Base-by-base conservation (phyloP, 2,888 invertebrate species). In the Malthinus seriepunctatus region DNA sequence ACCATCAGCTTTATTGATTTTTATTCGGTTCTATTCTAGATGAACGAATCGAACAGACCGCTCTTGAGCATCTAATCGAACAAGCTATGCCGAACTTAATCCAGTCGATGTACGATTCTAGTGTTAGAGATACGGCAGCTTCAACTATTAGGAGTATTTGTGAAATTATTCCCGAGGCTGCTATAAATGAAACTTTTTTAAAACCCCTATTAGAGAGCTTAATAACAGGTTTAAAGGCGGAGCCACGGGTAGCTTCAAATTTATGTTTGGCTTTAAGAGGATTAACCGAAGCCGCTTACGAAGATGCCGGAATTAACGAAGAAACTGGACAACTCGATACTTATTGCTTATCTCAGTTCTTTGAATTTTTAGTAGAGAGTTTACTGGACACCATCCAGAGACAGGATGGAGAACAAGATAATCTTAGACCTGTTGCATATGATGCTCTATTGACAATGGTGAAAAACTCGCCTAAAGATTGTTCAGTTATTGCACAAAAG, bases 361-460 rank as follows among this genome's bases (percentile, higher is more conserved):
- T 97, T 77, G 94, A 97, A 77, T 91, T 89, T 66, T 97, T 99
- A 73, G 88, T 99, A 37, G 88, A 92, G 62, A 88, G 93, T 68
- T 83, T 99, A 32, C 81, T 99, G 55, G 94, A 95, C 76, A 95
- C 97, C 1, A 97, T 98, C 0, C 98, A 98, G 78, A 86, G 99
- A 48, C 85, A 88, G 37, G 98, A 99, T 80, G 96, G 95, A 1
- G 89, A 90, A 1, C 93, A 95, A 77, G 93, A 94, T 48, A 98
- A 98, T 78, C 83, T 99, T 54, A 84, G 99, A 65, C 93, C 95
- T 31, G 97, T 98, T 32, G 99, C 99, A 0, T 99, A 99, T 76
- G 98, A 99, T 79, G 97, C 99, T 0, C 83, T 99, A 0, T 99
- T 99, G 98, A 98, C 98, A 81, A 91, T 99, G 91, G 94, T 99